A percentile compares a stretch with the other conserved stretches of the same genome.
Evolutionary conservation across 2,113 vertebrate genomes (phyloP).

Genomic region (Dasyurus viverrinus): DNA sequence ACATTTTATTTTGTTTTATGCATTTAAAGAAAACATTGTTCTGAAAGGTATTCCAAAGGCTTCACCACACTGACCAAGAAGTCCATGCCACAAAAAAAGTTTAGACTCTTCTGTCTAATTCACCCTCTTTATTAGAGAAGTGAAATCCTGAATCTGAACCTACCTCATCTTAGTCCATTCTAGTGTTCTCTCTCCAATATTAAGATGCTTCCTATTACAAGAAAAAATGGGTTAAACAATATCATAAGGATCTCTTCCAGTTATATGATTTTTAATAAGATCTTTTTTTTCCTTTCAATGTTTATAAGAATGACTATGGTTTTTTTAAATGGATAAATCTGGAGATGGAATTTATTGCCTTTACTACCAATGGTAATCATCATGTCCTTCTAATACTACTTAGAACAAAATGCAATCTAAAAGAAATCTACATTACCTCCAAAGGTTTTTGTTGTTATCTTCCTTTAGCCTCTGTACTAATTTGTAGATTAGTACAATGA

Average conservation of each 20-base stretch:
- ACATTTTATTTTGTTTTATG: neutral
- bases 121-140: neutral
- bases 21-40: neutral
- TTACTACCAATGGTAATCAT: neutral
- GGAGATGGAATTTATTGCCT: neutral
- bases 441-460: neutral
- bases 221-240: neutral
- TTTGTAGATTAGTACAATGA: constrained; percentile 24
- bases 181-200: neutral
- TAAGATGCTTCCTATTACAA: neutral
- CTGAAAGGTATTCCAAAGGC: neutral
- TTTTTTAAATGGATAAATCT: neutral
- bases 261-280: neutral
- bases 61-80: neutral
- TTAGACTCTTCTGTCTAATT: neutral
- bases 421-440: neutral
- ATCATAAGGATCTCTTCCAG: neutral
- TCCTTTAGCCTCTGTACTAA: neutral
- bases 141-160: neutral
- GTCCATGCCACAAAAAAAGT: neutral
- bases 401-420: neutral
- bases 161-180: neutral
- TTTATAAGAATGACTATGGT: neutral
- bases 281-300: neutral
- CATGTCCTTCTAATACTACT: neutral